These are phyloP conservation scores for Dunckerocampus dactyliophorus DNA, from an alignment of 2,113 vertebrate genomes.

Conservation along the genomic window DNA sequence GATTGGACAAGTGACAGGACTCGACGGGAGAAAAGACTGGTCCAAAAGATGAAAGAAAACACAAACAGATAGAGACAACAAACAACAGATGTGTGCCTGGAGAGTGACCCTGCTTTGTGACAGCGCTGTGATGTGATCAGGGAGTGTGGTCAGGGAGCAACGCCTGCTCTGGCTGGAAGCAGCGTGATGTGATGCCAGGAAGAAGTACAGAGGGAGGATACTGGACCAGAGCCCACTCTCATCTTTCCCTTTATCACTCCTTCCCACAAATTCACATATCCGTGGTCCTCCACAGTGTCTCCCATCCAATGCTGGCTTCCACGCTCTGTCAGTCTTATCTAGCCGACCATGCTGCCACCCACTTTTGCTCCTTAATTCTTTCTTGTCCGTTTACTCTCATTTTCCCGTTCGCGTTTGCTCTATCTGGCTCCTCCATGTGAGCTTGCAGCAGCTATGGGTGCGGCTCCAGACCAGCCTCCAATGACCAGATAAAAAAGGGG, in stretches of 20 bases:
- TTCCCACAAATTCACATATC: slow-evolving; percentile 28
- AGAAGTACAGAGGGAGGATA: background rate
- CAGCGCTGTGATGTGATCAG: slow-evolving; percentile 38
- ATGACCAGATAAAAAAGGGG: slow-evolving; percentile 45
- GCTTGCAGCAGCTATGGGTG: slow-evolving; percentile 37
- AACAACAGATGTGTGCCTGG: slow-evolving; percentile 47
- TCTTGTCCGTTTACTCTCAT: slow-evolving; percentile 45
- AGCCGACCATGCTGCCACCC: slow-evolving; percentile 52
- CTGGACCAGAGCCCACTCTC: slow-evolving; percentile 33
- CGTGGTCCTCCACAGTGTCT: slow-evolving; percentile 35
- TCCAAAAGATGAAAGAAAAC: slow-evolving; percentile 11
- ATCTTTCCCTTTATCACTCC: slow-evolving; percentile 34
- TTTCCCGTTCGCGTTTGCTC: slow-evolving; percentile 31
- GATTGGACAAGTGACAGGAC: slow-evolving; percentile 43
- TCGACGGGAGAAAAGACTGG: slow-evolving; percentile 35
- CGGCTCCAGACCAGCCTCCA: slow-evolving; percentile 37
- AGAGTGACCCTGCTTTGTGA: slow-evolving; percentile 46
- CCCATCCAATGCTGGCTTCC: slow-evolving; percentile 36
- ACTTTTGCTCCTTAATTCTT: slow-evolving; percentile 52
- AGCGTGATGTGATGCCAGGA: slow-evolving; percentile 39
- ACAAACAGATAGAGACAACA: slow-evolving; percentile 16
- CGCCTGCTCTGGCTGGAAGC: slow-evolving; percentile 27
- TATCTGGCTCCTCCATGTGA: slow-evolving; percentile 39
- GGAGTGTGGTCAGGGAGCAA: slow-evolving; percentile 13
- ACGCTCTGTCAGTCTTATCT: slow-evolving; percentile 58